A percentile compares a stretch with the other conserved stretches of the same genome.
phyloP scores from a whole-genome alignment of 2,888 invertebrate genomes.

The Lasioglossum zephyrum region DNA sequence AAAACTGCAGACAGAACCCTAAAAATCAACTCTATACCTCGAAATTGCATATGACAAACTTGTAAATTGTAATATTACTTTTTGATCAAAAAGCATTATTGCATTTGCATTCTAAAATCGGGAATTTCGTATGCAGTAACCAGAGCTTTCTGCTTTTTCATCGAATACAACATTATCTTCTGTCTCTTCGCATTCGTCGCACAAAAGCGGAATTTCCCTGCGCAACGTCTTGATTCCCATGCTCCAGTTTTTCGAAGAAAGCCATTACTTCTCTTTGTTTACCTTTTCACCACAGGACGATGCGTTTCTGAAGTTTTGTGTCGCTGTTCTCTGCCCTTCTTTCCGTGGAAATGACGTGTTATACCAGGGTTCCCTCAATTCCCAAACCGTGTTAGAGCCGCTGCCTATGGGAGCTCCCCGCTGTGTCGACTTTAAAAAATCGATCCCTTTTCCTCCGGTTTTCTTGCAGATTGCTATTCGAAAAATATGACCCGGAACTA shows the following conservation, averaged over 20 bases:
- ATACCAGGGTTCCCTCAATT: not conserved
- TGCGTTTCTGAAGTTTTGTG: not conserved
- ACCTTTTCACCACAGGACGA: not conserved
- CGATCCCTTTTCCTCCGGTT: not conserved
- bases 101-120: not conserved
- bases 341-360: not conserved
- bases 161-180: not conserved
- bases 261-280: not conserved
- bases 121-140: not conserved
- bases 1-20: too few species aligned
- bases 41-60: too few species aligned
- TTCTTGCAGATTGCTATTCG: not conserved
- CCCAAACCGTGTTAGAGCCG: conserved; percentile 3
- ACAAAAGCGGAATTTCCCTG: not conserved
- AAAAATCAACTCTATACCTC: too few species aligned
- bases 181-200: not conserved
- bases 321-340: not conserved
- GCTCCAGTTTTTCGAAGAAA: not conserved
- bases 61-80: too few species aligned
- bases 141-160: not conserved
- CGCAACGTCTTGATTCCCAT: not conserved
- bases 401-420: not conserved
- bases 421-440: not conserved
- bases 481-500: not conserved
- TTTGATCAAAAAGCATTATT: not conserved